Base-by-base conservation (phyloP, 2,797 vertebrate species). In the Tamandua tetradactyla region DNA sequence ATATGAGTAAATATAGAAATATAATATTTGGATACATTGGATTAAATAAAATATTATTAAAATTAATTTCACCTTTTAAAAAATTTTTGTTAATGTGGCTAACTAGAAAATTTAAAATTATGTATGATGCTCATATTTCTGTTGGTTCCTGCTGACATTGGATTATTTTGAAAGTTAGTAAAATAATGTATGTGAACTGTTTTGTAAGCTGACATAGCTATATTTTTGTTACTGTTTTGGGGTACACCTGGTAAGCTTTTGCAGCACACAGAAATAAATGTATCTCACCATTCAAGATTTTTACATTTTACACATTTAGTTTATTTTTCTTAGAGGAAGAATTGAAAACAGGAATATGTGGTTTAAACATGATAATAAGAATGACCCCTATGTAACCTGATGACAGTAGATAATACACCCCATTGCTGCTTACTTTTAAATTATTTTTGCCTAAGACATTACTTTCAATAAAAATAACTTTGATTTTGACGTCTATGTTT, bases 21-120 rank as follows among this genome's bases (percentile, higher is more conserved):
- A 64, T 6, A 89, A 55, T 52, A 78, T 93, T 37, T 91, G 18
- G 9, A 62, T 37, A 68, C 83, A 17, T 59, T 62, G 2, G 14
- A 17, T 87, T 87, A 94, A 93, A 92, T 78, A 87, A 79, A 83
- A 40, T 78, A 47, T 47, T 87, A 78, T 49, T 89, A 59, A 95
- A 93, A 88, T 69, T 91, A 64, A 76, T 40, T 93, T 95, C 84
- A n/a, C 30, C 5, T 62, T n/a, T 25, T 57, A 20, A 55, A 20
- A 55, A 55, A 44, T 47, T 90, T 92, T 57, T 66, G 32, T 32
- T 2, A 83, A 47, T 90, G 69, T 64, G 52, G 61, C 49, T 59
- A 74, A 7, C 23, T 44, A 55, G 17, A 55, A 55, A 18, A 55
- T 52, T 12, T 49, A 12, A 52, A 17, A 15, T 52, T 52, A 52